Conservation (phyloP, 2,113 vertebrate genomes). For the Panthera tigris region DNA sequence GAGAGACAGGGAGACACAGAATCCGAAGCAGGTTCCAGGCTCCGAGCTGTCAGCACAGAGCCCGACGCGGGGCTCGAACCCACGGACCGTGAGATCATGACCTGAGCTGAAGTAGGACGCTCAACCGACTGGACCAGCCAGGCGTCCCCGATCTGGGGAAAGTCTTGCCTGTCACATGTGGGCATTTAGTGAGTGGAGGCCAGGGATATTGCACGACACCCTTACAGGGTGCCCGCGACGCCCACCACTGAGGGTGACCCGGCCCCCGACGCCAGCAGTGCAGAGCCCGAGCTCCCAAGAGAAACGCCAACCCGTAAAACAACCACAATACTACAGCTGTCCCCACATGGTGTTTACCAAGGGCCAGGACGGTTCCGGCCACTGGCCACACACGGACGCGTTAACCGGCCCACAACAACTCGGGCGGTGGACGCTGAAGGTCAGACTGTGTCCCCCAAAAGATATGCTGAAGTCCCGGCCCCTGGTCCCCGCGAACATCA, state of each 20-base stretch:
- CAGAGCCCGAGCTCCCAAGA: rapidly evolving
- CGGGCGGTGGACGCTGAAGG: not conserved
- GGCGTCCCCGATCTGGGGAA: not conserved
- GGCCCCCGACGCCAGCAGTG: rapidly evolving
- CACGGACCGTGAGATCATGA: too few species aligned
- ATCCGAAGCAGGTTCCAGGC: too few species aligned
- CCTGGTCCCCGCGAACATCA: not conserved
- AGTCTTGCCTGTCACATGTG: not conserved
- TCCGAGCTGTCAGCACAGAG: too few species aligned
- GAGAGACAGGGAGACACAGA: too few species aligned
- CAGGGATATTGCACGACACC: not conserved
- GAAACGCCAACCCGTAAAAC: too few species aligned
- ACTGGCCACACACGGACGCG: not conserved
- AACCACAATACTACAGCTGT: rapidly evolving
- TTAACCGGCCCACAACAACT: not conserved
- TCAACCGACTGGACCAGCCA: too few species aligned
- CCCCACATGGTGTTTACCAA: rapidly evolving
- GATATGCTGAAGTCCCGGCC: not conserved
- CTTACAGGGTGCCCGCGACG: not conserved
- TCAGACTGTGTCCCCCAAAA: not conserved
- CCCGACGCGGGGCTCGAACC: too few species aligned
- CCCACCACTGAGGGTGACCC: rapidly evolving
- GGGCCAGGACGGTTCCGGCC: not conserved
- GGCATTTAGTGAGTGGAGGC: not conserved
- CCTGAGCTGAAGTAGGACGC: too few species aligned